Percentiles rank a stretch among this genome's conserved stretches.
These are phyloP conservation scores for Aptenodytes patagonicus DNA, from an alignment of 2,113 vertebrate species.

Conservation along the genomic window DNA sequence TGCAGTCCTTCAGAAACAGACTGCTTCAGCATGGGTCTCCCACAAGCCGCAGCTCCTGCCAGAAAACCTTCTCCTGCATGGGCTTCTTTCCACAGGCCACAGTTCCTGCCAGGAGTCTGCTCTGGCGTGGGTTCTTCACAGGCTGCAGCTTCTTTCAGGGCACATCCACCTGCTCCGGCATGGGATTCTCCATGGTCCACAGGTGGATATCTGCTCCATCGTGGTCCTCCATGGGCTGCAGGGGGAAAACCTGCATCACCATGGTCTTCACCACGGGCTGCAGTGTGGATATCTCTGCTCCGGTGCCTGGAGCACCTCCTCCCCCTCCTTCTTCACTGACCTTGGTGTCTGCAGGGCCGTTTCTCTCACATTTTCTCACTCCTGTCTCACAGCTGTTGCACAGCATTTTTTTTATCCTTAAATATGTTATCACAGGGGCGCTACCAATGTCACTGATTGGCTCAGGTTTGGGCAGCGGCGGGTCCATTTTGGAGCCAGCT, in stretches of 20 bases:
- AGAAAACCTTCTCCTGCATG: background rate
- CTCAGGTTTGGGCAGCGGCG: rapidly evolving
- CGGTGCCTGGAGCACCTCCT: rapidly evolving
- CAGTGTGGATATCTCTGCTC: background rate
- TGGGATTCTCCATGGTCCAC: too few species aligned
- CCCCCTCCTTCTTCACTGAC: background rate
- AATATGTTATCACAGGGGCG: background rate
- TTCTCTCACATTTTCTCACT: background rate
- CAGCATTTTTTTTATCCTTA: background rate
- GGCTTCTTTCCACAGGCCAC: background rate
- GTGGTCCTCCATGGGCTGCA: background rate
- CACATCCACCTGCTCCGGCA: background rate
- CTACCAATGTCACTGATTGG: background rate
- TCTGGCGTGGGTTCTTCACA: rapidly evolving
- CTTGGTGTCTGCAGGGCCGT: background rate
- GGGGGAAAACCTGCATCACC: background rate
- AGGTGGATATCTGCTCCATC: background rate
- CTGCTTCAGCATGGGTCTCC: background rate
- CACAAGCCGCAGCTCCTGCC: rapidly evolving
- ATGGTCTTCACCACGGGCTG: rapidly evolving
- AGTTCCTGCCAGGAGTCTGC: background rate
- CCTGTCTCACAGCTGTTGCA: too few species aligned
- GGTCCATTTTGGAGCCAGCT: background rate
- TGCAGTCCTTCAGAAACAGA: background rate
- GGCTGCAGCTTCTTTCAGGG: background rate